Evolutionary conservation across 1,140 invertebrate genomes (phyloP).

Genomic region (Planococcus citri): DNA sequence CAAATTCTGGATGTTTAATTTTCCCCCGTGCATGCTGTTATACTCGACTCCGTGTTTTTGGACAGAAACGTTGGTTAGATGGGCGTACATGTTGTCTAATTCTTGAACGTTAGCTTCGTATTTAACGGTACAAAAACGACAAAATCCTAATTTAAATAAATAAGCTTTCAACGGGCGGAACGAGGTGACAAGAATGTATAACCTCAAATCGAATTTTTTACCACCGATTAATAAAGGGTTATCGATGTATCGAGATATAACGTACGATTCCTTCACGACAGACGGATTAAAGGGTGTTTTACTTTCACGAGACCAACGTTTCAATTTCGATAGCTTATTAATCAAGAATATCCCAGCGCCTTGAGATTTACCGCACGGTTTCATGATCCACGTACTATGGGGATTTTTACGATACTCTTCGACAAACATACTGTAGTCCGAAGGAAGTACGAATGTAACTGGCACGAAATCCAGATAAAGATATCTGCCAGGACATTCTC

Average conservation of each 20-base stretch:
- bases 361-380: constrained; percentile 84
- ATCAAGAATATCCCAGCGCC: constrained; percentile 76
- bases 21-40: constrained; percentile 86
- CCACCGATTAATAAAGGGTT: constrained; percentile 76
- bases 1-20: constrained; percentile 85
- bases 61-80: constrained; percentile 73
- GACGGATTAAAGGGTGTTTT: constrained; percentile 70
- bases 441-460: constrained; percentile 77
- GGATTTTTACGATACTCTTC: constrained; percentile 87
- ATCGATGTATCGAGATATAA: constrained; percentile 74
- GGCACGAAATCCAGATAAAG: constrained; percentile 80
- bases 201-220: constrained; percentile 74
- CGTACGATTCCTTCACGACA: constrained; percentile 71
- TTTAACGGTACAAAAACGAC: constrained; percentile 71
- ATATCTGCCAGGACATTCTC: constrained; percentile 49
- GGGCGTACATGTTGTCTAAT: constrained; percentile 73
- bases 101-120: constrained; percentile 54
- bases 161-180: constrained; percentile 69
- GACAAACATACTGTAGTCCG: constrained; percentile 88
- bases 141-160: constrained; percentile 62
- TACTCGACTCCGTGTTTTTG: constrained; percentile 81
- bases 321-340: constrained; percentile 76
- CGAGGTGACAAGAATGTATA: constrained; percentile 73
- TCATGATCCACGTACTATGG: constrained; percentile 93
- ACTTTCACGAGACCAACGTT: constrained; percentile 73